Percentiles rank a stretch among this genome's conserved stretches.
These are phyloP conservation scores for Merops nubicus DNA, from an alignment of 2,113 vertebrate species.

Conservation along the genomic window DNA sequence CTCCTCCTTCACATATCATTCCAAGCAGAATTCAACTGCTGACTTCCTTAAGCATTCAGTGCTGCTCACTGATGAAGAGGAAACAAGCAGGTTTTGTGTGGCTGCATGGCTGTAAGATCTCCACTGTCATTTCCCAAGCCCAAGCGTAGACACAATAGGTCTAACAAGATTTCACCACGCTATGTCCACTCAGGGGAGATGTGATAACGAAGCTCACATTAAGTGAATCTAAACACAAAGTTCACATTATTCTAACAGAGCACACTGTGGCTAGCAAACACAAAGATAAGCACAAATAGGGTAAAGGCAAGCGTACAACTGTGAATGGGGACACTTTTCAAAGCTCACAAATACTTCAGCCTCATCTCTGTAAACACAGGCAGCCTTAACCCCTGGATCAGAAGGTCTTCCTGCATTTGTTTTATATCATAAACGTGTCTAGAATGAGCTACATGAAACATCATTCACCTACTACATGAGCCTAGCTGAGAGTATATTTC, in stretches of 20 bases:
- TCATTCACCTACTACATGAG: background rate
- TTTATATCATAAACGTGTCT: background rate
- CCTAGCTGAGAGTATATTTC: background rate
- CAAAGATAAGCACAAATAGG: background rate
- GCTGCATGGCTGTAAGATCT: background rate
- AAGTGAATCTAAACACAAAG: background rate
- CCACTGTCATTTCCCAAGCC: background rate
- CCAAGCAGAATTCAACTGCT: slow-evolving; percentile 9
- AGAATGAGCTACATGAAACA: background rate
- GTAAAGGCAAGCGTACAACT: background rate
- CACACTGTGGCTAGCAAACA: background rate
- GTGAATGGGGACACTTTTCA: background rate
- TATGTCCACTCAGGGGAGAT: background rate
- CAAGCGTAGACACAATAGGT: background rate
- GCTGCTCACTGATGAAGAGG: background rate
- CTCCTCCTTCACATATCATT: slow-evolving; percentile 59
- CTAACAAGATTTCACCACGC: background rate
- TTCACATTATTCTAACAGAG: background rate
- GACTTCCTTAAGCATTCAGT: background rate
- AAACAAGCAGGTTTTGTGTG: background rate
- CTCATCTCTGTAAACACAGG: background rate
- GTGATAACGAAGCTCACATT: background rate
- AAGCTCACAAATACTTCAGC: background rate
- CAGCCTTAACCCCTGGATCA: background rate
- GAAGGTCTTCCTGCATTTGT: slow-evolving; percentile 4